Conservation (phyloP, 2,797 vertebrate species). For the Lagothrix lagotricha region DNA sequence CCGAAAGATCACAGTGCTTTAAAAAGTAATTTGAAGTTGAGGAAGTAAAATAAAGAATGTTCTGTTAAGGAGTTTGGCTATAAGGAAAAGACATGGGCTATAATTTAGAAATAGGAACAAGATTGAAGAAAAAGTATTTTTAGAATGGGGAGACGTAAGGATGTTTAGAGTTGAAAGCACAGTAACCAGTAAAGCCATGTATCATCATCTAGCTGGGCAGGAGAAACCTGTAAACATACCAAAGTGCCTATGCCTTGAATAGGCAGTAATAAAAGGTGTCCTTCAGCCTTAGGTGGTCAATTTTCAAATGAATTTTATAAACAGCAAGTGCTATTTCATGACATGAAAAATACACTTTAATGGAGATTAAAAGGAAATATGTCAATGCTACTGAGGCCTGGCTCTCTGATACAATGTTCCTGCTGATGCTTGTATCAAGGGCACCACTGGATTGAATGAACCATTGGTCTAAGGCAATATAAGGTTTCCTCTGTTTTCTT, state of each 20-base stretch:
- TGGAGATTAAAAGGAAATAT: neutral
- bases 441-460: too few species aligned
- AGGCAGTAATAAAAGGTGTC: neutral
- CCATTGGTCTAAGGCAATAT: neutral
- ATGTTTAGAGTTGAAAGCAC: neutral
- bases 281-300: neutral
- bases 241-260: neutral
- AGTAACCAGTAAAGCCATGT: neutral
- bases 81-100: neutral
- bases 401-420: neutral
- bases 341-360: neutral
- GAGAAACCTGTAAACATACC: neutral
- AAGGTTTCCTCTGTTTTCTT: neutral
- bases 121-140: neutral
- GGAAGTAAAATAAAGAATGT: slow-evolving; percentile 8
- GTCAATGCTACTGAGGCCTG: neutral
- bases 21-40: neutral
- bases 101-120: neutral
- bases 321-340: neutral
- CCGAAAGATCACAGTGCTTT: neutral
- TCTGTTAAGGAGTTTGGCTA: neutral
- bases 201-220: neutral
- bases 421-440: neutral
- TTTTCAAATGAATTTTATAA: neutral
- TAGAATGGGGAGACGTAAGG: neutral